A percentile compares a stretch with the other conserved stretches of the same genome.
Evolutionary conservation across 2,888 invertebrate genomes (phyloP).

Genomic region (Heliconius hortense): DNA sequence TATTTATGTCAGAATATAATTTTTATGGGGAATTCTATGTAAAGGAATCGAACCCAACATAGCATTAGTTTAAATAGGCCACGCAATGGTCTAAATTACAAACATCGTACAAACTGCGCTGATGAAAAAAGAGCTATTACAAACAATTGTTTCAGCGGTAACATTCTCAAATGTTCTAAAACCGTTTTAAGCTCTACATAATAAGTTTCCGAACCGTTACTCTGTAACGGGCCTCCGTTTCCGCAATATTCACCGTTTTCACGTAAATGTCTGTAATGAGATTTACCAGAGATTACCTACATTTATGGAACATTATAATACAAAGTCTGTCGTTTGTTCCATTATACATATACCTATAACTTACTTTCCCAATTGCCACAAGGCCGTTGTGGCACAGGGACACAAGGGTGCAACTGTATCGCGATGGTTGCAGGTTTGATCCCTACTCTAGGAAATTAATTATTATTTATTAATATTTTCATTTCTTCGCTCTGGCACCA

Average conservation of each 20-base stretch:
- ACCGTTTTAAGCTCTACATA: background rate
- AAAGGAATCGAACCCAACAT: too few relatives aligned
- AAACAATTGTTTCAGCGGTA: background rate
- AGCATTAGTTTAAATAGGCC: background rate
- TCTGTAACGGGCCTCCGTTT: background rate
- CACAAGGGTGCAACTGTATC: too few relatives aligned
- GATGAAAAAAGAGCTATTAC: background rate
- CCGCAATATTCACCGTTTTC: conserved; percentile 22
- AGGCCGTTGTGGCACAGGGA: too few relatives aligned
- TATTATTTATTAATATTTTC: too few relatives aligned
- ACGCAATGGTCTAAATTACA: rapidly evolving
- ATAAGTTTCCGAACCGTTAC: conserved; percentile 21
- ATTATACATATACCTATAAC: too few relatives aligned
- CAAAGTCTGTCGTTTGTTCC: background rate
- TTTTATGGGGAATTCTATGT: too few relatives aligned
- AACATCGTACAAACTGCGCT: background rate
- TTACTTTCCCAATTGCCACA: too few relatives aligned
- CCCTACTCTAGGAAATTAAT: too few relatives aligned
- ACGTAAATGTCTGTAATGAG: conserved; percentile 10
- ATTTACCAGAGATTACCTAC: conserved; percentile 9
- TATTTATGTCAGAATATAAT: background rate
- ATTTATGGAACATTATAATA: background rate
- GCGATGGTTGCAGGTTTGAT: too few relatives aligned
- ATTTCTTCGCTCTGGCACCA: too few relatives aligned
- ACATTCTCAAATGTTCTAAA: background rate